These are phyloP conservation scores for Corbicula japonica DNA, from an alignment of 2,888 invertebrate genomes.

Conservation along the genomic window DNA sequence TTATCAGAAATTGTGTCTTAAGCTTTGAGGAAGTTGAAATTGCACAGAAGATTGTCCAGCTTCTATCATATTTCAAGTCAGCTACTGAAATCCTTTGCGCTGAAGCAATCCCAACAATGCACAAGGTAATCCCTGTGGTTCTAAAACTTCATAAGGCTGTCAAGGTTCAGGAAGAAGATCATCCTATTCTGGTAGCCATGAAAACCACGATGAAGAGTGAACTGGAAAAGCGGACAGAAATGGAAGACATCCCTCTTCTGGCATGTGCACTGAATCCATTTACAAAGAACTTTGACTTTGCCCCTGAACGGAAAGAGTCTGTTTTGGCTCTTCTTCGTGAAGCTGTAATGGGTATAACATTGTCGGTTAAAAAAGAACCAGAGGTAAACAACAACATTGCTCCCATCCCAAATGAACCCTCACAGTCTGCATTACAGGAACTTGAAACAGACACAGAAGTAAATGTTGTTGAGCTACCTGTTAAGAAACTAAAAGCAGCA, in stretches of 20 bases:
- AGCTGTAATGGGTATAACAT: no score
- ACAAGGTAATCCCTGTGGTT: slow-evolving; percentile 19
- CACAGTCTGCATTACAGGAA: no score
- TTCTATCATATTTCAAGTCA: slow-evolving; percentile 15
- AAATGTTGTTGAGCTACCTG: slow-evolving; percentile 6
- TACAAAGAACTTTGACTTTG: slow-evolving; percentile 12
- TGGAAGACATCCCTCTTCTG: slow-evolving; percentile 14
- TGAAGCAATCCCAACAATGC: slow-evolving; percentile 22
- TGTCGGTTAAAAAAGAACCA: no score
- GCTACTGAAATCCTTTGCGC: slow-evolving; percentile 22
- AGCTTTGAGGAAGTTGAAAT: slow-evolving; percentile 21
- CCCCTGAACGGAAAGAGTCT: background rate
- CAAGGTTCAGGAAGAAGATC: background rate
- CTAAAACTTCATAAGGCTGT: background rate
- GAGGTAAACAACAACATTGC: no score
- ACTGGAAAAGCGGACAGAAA: background rate
- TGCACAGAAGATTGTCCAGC: slow-evolving; percentile 11
- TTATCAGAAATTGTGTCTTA: background rate
- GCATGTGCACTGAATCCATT: slow-evolving; percentile 8
- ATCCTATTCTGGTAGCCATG: no score
- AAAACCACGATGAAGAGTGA: slow-evolving; percentile 6
- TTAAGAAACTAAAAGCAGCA: background rate
- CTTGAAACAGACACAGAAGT: background rate
- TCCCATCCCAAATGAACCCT: no score
- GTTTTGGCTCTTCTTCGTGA: background rate